Conservation (phyloP, 2,888 invertebrate species). For the Chirona hameri region DNA sequence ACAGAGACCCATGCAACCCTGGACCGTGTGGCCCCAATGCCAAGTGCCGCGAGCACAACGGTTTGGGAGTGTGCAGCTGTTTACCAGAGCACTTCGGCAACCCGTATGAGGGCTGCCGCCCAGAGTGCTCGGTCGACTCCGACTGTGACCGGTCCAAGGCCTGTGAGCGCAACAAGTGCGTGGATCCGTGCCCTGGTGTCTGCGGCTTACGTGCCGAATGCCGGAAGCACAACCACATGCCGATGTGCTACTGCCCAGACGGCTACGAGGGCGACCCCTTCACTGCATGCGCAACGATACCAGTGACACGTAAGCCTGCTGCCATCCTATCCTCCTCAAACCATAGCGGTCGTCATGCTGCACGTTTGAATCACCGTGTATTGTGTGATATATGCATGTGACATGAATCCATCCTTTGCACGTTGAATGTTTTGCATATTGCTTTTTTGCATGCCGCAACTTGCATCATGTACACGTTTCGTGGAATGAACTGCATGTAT, state of each 20-base stretch:
- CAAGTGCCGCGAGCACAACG: slow-evolving; percentile 69
- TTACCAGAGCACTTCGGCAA: slow-evolving; percentile 64
- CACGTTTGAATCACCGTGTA: background rate
- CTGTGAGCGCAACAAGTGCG: slow-evolving; percentile 77
- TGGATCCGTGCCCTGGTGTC: slow-evolving; percentile 78
- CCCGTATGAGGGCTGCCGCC: slow-evolving; percentile 60
- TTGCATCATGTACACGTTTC: background rate
- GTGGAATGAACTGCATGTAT: background rate
- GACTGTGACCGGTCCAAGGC: slow-evolving; percentile 53
- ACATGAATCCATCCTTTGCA: background rate
- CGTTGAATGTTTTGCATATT: background rate
- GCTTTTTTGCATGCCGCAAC: background rate
- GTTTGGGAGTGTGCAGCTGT: slow-evolving; percentile 76
- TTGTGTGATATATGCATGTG: background rate
- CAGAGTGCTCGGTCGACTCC: slow-evolving; percentile 39
- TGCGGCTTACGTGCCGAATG: slow-evolving; percentile 72
- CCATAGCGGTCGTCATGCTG: background rate
- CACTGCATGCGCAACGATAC: slow-evolving; percentile 46
- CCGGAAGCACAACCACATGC: slow-evolving; percentile 68
- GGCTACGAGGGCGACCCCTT: slow-evolving; percentile 68
- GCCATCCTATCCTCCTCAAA: background rate
- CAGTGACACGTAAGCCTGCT: background rate
- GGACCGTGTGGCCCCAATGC: slow-evolving; percentile 85
- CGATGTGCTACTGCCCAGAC: slow-evolving; percentile 68
- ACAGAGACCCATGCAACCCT: slow-evolving; percentile 66